phyloP scores from a whole-genome alignment of 2,888 invertebrate species.

The Drosophila tanythrix region DNA sequence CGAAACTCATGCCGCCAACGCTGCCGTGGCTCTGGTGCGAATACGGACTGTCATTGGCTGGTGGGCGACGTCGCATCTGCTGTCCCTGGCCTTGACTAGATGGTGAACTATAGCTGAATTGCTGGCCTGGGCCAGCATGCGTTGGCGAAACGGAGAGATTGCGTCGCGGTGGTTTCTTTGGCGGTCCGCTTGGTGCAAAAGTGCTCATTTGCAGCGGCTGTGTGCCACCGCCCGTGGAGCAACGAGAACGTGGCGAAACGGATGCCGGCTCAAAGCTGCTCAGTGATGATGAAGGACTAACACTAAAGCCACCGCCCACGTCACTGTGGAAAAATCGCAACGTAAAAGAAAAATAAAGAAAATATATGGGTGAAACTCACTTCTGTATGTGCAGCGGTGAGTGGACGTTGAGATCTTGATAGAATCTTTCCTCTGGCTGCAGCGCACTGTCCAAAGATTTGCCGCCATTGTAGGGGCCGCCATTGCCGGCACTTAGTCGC shows the following conservation, averaged over 20 bases:
- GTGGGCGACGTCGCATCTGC: conserved; percentile 48
- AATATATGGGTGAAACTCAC: conserved; percentile 39
- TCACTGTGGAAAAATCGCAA: conserved; percentile 59
- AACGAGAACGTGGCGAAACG: conserved; percentile 80
- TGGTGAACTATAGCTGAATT: conserved; percentile 78
- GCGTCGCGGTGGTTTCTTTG: conserved; percentile 94
- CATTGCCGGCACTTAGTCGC: conserved; percentile 71
- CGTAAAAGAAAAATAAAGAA: too few relatives aligned
- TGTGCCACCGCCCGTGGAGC: conserved; percentile 77
- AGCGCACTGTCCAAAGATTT: conserved; percentile 80
- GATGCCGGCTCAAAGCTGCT: conserved; percentile 84
- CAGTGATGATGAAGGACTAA: conserved; percentile 84
- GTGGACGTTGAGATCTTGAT: conserved; percentile 74
- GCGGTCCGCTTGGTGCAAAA: conserved; percentile 88
- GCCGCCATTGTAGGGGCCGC: conserved; percentile 74
- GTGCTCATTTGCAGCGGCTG: conserved; percentile 73
- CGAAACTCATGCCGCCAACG: conserved; percentile 74
- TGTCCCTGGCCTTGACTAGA: conserved; percentile 67
- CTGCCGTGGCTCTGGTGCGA: conserved; percentile 81
- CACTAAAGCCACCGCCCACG: conserved; percentile 68
- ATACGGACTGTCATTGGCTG: conserved; percentile 76
- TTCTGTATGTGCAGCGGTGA: conserved; percentile 80
- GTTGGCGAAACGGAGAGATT: conserved; percentile 95
- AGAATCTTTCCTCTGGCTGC: conserved; percentile 73
- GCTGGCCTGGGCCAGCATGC: conserved; percentile 86